Evolutionary conservation across 2,113 vertebrate genomes (phyloP), one percentile per base, ranked within the genome.

Genomic region (Lucifuga dentata): DNA sequence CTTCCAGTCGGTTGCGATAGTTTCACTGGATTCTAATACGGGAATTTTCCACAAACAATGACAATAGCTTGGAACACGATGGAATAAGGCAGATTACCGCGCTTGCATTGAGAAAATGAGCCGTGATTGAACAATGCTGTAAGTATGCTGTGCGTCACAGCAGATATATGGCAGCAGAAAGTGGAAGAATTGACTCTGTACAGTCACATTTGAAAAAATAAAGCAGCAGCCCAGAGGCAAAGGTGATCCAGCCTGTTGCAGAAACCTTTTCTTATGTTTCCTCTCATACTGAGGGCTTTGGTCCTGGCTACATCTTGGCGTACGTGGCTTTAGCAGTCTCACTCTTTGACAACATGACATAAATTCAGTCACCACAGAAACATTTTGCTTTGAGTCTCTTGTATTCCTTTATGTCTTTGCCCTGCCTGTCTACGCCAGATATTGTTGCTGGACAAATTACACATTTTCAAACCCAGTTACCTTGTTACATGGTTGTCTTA

Each of bases 121-220:
- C 12, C 21, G 41, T 68, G 73, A 81, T 81, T 59, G 61, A 61
- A 62, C 62, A 68, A 68, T 61, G 45, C 61, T 39, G 40, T 50
- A 72, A 45, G 43, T 20, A 24, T 55, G 62, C 15, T 50, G 57
- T 57, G 59, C 19, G 35, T 81, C 62, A 64, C 45, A 49, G 59
- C 26, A 68, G 68, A 81, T 64, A 76, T 40, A 72, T 83, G 73
- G 55, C 62, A 75, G 50, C 51, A 50, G 41, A 51, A 49, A 62
- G 51, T 77, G 81, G 82, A 87, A 72, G 55, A 80, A 78, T 60
- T 76, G 70, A 73, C 55, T 79, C 10, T 40, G 44, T 24, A 39
- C 57, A 58, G 62, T n/a, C 50, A 21, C 41, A 39, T 33, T 55
- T 48, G 48, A 59, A 52, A 29, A 69, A 58, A 69, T 49, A 7